Percentiles rank a stretch among this genome's conserved stretches.
Evolutionary conservation across 2,888 invertebrate species (phyloP).

Genomic region (Ischnura elegans): DNA sequence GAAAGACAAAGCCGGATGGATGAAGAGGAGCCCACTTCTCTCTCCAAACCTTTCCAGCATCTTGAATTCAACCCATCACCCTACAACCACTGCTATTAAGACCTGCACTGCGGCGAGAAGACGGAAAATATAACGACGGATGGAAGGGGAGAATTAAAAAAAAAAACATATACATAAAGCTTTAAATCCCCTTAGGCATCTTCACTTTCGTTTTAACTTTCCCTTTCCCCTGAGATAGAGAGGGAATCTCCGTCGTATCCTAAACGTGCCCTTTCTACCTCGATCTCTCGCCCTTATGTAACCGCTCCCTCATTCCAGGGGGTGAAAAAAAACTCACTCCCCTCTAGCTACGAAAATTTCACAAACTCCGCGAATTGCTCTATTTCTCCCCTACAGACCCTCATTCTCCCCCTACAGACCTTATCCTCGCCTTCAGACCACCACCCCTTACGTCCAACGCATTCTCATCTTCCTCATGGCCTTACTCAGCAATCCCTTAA

Average conservation of each 20-base stretch:
- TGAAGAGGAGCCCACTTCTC: neutral
- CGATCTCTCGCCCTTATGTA: neutral
- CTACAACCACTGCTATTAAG: no score
- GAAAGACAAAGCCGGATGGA: neutral
- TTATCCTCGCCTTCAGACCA: neutral
- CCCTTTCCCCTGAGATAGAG: neutral
- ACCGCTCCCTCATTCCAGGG: neutral
- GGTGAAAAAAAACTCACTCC: neutral
- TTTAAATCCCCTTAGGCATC: neutral
- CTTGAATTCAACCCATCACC: no score
- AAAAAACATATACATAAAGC: no score
- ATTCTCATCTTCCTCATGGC: no score
- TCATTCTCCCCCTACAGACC: neutral
- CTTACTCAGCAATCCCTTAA: neutral
- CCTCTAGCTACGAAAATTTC: neutral
- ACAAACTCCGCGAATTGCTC: constrained; percentile 17
- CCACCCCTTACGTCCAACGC: neutral
- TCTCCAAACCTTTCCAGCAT: neutral
- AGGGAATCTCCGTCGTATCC: neutral
- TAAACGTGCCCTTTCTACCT: constrained; percentile 26
- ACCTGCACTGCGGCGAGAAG: neutral
- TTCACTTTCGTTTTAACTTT: neutral
- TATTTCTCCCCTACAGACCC: neutral
- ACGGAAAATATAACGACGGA: neutral
- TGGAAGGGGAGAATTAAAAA: neutral